A percentile compares a stretch with the other conserved stretches of the same genome.
Conservation (phyloP, 35 echinoderm and acorn worm genomes). For the Eucidaris tribuloides region DNA sequence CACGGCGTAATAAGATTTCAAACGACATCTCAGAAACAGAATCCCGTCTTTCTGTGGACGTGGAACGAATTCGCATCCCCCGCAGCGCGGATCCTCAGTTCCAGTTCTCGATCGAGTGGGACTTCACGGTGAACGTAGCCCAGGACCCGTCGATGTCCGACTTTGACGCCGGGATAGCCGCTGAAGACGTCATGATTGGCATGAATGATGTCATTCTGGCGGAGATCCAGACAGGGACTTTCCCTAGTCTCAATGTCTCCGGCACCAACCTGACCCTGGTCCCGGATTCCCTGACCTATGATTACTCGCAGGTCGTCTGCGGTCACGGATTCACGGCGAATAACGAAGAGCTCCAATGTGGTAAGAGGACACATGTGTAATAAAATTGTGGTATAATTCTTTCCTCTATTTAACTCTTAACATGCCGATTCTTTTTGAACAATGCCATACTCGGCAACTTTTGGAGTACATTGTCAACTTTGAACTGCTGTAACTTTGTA, state of each 20-base stretch:
- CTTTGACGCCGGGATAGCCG: conserved; percentile 23
- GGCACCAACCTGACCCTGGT: background rate
- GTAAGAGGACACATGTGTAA: conserved; percentile 17
- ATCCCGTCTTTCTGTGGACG: background rate
- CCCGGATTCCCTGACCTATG: background rate
- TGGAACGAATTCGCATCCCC: background rate
- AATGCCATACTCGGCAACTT: no score
- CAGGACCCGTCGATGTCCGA: background rate
- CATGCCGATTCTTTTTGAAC: no score
- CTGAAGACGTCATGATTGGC: conserved; percentile 26
- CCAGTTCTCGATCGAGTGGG: background rate
- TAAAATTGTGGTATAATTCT: no score
- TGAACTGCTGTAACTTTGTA: no score
- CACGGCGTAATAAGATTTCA: background rate
- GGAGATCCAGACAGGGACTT: background rate
- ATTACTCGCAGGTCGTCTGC: conserved; percentile 28
- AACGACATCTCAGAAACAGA: no score
- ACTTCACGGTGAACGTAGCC: background rate
- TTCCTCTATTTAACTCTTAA: no score
- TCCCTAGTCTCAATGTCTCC: background rate
- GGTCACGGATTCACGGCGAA: conserved; percentile 38
- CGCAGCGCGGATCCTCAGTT: background rate
- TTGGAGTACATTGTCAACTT: no score
- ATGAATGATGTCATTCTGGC: background rate
- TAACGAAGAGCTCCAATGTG: conserved; percentile 24